These are phyloP conservation scores for Tarsius wallacei DNA, from an alignment of 2,797 vertebrate species.

Conservation along the genomic window DNA sequence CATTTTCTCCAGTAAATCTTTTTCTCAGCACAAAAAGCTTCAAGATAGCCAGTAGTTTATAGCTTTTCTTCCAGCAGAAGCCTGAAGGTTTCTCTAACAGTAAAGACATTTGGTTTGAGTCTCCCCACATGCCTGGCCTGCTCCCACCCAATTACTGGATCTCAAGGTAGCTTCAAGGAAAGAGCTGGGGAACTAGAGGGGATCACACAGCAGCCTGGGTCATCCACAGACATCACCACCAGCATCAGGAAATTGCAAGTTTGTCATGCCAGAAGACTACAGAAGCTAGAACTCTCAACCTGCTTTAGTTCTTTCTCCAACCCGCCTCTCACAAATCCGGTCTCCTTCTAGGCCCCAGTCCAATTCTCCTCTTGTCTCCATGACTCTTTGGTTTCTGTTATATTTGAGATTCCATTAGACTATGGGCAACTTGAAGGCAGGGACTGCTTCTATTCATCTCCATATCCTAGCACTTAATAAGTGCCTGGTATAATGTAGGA, in stretches of 20 bases:
- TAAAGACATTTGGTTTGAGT: neutral
- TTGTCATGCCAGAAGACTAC: neutral
- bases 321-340: neutral
- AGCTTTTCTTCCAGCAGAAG: neutral
- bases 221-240: neutral
- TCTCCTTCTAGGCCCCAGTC: neutral
- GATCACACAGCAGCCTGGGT: neutral
- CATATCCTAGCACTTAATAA: neutral
- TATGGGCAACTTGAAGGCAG: neutral
- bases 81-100: neutral
- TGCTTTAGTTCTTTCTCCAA: neutral
- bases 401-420: slow-evolving; percentile 11
- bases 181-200: neutral
- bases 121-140: neutral
- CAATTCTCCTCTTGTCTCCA: slow-evolving; percentile 40
- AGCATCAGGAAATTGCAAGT: neutral
- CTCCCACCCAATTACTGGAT: neutral
- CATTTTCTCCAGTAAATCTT: slow-evolving; percentile 21
- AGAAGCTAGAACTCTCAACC: neutral
- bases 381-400: slow-evolving; percentile 6
- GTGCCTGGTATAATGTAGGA: neutral
- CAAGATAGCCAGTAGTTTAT: neutral
- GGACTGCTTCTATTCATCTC: slow-evolving; percentile 46
- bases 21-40: neutral
- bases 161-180: neutral